Base-by-base conservation (phyloP, 2,888 invertebrate genomes). In the Drosophila parthenogenetica region DNA sequence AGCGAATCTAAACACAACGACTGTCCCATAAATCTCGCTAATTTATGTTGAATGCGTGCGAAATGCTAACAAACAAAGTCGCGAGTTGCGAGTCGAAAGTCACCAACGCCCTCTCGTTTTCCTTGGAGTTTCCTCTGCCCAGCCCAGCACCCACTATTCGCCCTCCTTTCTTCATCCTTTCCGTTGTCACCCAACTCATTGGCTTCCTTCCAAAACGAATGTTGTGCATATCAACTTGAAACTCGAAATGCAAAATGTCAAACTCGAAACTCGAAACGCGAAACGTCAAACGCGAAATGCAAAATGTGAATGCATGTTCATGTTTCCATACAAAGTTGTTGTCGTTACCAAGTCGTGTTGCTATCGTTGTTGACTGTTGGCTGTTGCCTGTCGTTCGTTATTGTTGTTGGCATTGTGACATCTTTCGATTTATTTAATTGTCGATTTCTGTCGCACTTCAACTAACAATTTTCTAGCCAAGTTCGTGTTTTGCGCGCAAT, bases 341-440 rank as follows among this genome's bases (percentile, higher is more conserved):
- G 59, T 57, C 54, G 61, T n/a, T 54, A 25, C n/a, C 54, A 46
- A 45, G 50, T 45, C 46, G 51, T 35, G 19, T 64, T 39, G 65
- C 39, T 67, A 66, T 61, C 58, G 61, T 60, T 46, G 42, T 51
- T 39, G 53, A n/a, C 29, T 60, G 61, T 51, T 57, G 50, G 50
- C 49, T 51, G 70, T 25, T 25, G 29, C 29, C 45, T 13, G 54
- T 61, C 42, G 57, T 60, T 25, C 49, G 70, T 51, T 13, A 51
- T 62, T 50, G 54, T 60, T 29, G 64, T 63, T 70, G 81, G 65
- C 70, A 51, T 63, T 72, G 76, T 80, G 84, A 74, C 87, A 84
- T 81, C 82, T 79, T 57, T 84, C 82, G 82, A 87, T 87, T 81
- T 85, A 84, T 85, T 82, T 81, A 87, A 87, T 82, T 87, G 77